These are phyloP conservation scores for Calameuta pallipes DNA, from an alignment of 2,888 invertebrate genomes.

Conservation along the genomic window DNA sequence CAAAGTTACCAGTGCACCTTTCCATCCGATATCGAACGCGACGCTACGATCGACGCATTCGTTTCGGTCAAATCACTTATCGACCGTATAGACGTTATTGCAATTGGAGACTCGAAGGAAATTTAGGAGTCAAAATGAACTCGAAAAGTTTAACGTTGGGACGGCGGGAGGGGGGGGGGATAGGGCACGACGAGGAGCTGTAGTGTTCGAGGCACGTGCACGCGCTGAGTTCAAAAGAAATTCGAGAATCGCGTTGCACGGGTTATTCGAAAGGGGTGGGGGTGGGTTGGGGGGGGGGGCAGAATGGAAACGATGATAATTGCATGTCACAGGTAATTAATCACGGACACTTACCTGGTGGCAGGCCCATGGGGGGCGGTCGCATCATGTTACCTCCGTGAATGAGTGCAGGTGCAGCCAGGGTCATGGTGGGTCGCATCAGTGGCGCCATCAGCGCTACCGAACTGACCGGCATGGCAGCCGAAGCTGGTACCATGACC, in stretches of 20 bases:
- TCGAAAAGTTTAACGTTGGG: background rate
- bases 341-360: conserved; percentile 72
- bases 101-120: conserved; percentile 11
- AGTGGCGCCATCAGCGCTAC: conserved; percentile 69
- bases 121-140: conserved; percentile 12
- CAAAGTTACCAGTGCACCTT: background rate
- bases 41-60: conserved; percentile 2
- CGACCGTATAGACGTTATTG: background rate
- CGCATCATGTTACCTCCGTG: conserved; percentile 74
- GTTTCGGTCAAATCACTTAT: conserved; percentile 2
- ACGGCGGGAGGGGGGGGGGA: background rate
- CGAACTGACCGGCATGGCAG: conserved; percentile 66
- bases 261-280: background rate
- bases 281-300: background rate
- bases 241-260: background rate
- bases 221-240: background rate
- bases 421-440: conserved; percentile 68
- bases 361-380: conserved; percentile 74
- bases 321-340: background rate
- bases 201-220: background rate
- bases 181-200: background rate
- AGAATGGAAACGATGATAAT: background rate
- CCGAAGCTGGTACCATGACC: conserved; percentile 66
- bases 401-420: conserved; percentile 69
- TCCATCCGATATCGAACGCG: conserved; percentile 17